Evolutionary conservation across 2,888 invertebrate genomes (phyloP), one percentile per base, ranked within the genome.

Genomic region (Nesidiocoris tenuis): DNA sequence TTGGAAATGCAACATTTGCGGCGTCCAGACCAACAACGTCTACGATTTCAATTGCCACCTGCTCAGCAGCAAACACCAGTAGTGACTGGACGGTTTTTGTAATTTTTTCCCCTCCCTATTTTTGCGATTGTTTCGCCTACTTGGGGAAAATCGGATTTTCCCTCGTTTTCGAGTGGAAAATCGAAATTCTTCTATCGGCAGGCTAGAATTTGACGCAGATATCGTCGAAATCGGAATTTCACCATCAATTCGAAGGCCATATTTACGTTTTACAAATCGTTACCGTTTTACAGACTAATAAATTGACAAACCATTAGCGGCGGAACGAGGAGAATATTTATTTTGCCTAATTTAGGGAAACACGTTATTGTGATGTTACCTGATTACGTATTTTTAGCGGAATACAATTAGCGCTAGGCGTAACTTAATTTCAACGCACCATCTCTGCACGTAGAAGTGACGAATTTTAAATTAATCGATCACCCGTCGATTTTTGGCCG

Each of bases 31-130:
- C 85, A 92, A 91, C 84, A 95, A 96, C 83, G 93, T 96, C 74
- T 97, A 97, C 86, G 96, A 97, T 85, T 98, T 98, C 87, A 96
- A 96, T 87, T 94, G 95, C 81, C 96, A 96, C 88, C 88, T 96
- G 83, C 87, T 96, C 81, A 95, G 95, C 85, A 95, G 95, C 85
- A 94, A 94, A 85, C 95, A 95, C 86, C 94, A 95, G 67, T 78
- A 67, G 74, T 66, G 19, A 25, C n/a, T 66, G 12, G 18, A 12
- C 21, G 3, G 12, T 18, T 12, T 39, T 39, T 39, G 3, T 39
- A 39, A 39, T 39, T 39, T 39, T 39, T 39, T 39, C 12, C 39
- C 39, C 39, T 39, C 39, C 39, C 12, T 39, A 7, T 39, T 39
- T 39, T 39, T 12, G n/a, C n/a, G n/a, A n/a, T n/a, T n/a, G n/a